phyloP scores from a whole-genome alignment of 1,140 invertebrate genomes.

The Drosophila tropicalis region DNA sequence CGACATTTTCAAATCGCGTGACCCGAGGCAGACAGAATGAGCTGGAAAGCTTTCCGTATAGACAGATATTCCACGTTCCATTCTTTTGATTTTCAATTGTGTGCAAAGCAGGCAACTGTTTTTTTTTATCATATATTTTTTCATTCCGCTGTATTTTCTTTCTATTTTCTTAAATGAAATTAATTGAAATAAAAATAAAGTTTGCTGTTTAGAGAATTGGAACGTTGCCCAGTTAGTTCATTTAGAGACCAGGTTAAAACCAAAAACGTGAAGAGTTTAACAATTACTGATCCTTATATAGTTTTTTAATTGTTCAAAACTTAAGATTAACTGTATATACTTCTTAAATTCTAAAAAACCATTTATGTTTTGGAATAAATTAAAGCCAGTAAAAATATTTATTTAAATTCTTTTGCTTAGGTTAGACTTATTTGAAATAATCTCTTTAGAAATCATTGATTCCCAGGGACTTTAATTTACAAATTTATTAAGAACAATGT shows the following conservation, averaged over 20 bases:
- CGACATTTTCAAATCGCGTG: slow-evolving; percentile 62
- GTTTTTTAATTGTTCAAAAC: no score
- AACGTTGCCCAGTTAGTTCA: slow-evolving; percentile 1
- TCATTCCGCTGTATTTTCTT: neutral
- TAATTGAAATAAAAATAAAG: slow-evolving; percentile 41
- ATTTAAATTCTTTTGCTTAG: no score
- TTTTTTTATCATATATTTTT: slow-evolving; percentile 8
- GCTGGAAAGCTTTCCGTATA: slow-evolving; percentile 3
- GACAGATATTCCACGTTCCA: slow-evolving; percentile 26
- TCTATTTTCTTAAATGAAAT: slow-evolving; percentile 39
- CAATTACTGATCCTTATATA: no score
- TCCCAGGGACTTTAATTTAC: neutral
- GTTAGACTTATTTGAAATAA: no score
- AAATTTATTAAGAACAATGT: neutral
- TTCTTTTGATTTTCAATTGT: slow-evolving; percentile 45
- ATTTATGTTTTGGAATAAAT: no score
- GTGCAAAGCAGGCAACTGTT: slow-evolving; percentile 44
- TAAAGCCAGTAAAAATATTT: no score
- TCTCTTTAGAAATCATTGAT: neutral
- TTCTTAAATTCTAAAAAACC: no score
- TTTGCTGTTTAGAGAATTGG: slow-evolving; percentile 24
- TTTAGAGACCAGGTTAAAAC: no score
- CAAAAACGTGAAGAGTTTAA: no score
- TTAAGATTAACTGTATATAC: no score
- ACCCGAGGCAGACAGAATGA: slow-evolving; percentile 30